Evolutionary conservation across 2,888 invertebrate genomes (phyloP).

Genomic region (Incurvaria masculella): DNA sequence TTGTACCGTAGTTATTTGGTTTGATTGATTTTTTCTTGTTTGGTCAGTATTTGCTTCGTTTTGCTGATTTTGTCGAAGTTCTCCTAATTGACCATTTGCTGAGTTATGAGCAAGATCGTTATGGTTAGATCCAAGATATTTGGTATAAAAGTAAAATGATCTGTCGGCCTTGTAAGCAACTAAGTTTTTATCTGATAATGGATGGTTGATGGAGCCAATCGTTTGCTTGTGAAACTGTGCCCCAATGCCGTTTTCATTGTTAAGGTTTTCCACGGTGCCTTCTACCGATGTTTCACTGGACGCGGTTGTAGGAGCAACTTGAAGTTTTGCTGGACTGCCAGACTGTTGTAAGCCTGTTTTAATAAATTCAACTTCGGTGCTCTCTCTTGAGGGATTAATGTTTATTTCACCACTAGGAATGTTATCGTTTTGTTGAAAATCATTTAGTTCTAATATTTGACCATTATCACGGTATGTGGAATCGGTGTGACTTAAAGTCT

Average conservation of each 20-base stretch:
- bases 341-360: constrained; percentile 21
- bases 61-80: constrained; percentile 13
- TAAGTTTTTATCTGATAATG: constrained; percentile 34
- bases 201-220: constrained; percentile 41
- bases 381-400: constrained; percentile 20
- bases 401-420: constrained; percentile 15
- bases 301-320: constrained; percentile 23
- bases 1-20: constrained; percentile 28
- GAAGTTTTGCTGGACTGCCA: constrained; percentile 25
- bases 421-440: constrained; percentile 15
- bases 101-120: constrained; percentile 13
- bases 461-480: constrained; percentile 19
- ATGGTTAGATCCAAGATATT: constrained; percentile 23
- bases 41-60: constrained; percentile 20
- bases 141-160: constrained; percentile 39
- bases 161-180: constrained; percentile 44
- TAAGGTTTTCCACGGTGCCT: constrained; percentile 14
- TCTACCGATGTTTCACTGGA: constrained; percentile 22
- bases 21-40: constrained; percentile 12
- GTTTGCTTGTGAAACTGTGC: constrained; percentile 44
- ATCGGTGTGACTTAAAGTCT: constrained; percentile 19
- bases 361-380: constrained; percentile 31
- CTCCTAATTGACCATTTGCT: constrained; percentile 15
- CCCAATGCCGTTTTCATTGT: constrained; percentile 33
- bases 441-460: constrained; percentile 18